phyloP scores from a whole-genome alignment of 2,888 invertebrate species.

The Stictocephala bisonia region DNA sequence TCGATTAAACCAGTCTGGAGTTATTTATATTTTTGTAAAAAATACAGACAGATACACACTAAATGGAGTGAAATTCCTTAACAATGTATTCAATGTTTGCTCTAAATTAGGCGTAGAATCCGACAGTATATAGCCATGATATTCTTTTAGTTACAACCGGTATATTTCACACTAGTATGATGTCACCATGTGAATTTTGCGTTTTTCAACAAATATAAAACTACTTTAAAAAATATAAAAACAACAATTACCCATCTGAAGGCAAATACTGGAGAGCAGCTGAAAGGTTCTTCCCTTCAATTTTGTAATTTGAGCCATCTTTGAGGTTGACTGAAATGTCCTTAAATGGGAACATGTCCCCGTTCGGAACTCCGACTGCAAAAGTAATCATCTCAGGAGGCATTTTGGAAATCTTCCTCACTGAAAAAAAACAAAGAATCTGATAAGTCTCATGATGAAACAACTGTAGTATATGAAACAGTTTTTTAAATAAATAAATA shows the following conservation, averaged over 20 bases:
- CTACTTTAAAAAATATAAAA: too few relatives aligned
- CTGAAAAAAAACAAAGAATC: conserved; percentile 61
- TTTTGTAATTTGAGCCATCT: conserved; percentile 67
- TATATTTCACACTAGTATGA: too few relatives aligned
- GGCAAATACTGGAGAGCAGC: conserved; percentile 81
- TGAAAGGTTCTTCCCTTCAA: conserved; percentile 72
- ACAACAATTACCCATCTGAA: conserved; percentile 72
- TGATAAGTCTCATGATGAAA: background rate
- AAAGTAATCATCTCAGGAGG: conserved; percentile 69
- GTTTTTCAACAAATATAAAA: too few relatives aligned
- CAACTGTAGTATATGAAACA: background rate
- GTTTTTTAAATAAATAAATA: background rate
- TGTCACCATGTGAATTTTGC: too few relatives aligned
- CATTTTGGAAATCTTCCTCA: conserved; percentile 67
- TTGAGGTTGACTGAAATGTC: conserved; percentile 71
- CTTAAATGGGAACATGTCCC: conserved; percentile 76
- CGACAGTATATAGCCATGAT: too few relatives aligned
- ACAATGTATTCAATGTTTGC: too few relatives aligned
- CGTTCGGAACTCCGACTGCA: conserved; percentile 81
- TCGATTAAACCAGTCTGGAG: too few relatives aligned
- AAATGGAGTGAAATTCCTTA: too few relatives aligned
- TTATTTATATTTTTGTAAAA: too few relatives aligned
- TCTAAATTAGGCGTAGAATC: too few relatives aligned
- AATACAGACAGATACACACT: too few relatives aligned
- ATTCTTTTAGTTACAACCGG: too few relatives aligned